Percentiles rank a stretch among this genome's conserved stretches.
Evolutionary conservation across 2,113 vertebrate genomes (phyloP).

Genomic region (Onychostoma macrolepis): DNA sequence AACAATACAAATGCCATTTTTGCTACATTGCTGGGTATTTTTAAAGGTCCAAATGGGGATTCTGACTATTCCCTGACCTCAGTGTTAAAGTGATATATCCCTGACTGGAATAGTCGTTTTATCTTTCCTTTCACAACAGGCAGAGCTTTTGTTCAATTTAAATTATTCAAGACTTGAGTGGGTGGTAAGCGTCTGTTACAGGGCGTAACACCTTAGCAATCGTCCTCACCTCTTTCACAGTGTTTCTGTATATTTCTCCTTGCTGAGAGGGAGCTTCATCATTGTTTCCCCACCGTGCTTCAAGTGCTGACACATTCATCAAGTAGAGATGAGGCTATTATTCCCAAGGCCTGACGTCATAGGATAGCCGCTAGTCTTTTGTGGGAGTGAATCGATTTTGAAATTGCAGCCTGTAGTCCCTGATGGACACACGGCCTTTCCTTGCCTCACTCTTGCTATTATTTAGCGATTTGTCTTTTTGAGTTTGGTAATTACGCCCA

Average conservation of each 20-base stretch:
- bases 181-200: background rate
- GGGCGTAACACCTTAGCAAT: constrained; percentile 12
- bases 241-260: background rate
- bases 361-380: constrained; percentile 21
- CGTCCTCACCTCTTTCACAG: background rate
- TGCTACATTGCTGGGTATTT: background rate
- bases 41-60: background rate
- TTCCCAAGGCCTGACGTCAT: constrained; percentile 6
- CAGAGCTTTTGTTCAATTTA: constrained; percentile 7
- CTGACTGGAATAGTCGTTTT: background rate
- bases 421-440: background rate
- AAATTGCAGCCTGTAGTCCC: constrained; percentile 43
- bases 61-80: background rate
- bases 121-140: background rate
- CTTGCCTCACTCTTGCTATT: background rate
- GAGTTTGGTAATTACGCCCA: constrained; percentile 2
- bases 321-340: constrained; percentile 26
- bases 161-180: constrained; percentile 5
- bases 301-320: constrained; percentile 20
- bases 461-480: constrained; percentile 33
- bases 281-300: background rate
- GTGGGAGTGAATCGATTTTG: constrained; percentile 46
- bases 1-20: background rate
- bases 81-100: constrained; percentile 5
- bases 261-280: constrained; percentile 20